Base-by-base conservation (phyloP, 2,113 vertebrate species). In the Halcyon malimbica region DNA sequence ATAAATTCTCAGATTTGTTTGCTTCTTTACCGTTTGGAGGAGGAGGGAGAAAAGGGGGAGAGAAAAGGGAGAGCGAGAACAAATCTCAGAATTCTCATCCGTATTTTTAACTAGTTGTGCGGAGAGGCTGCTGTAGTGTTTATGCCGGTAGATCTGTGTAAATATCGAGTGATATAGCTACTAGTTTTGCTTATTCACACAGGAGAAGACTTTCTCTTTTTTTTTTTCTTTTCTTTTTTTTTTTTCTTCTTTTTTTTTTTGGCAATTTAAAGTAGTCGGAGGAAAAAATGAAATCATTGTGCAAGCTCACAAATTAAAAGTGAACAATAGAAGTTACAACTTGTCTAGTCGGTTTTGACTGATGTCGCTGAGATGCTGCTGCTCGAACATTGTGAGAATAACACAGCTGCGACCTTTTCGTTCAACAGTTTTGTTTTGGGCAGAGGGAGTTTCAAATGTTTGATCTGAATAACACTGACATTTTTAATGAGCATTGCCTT, bases 331-430 rank as follows among this genome's bases (percentile, higher is more conserved):
- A 84, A 96, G 83, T 89, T 94, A 96, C 93, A 94, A 93, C 93
- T 97, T 96, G 90, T 87, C 89, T 78, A 42, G 83, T 89, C 92
- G 60, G 80, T 97, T 97, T 97, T 96, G 94, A 97, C 91, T 97
- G 86, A 79, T 96, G 90, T 64, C 37, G 65, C 83, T 83, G 80
- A 95, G 95, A 74, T 94, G 89, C 65, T 96, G 69, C 83, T 71
- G 79, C 50, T 73, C 80, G 48, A 88, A 73, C 84, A 44, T 96
- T 91, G 94, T 93, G 90, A 97, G 97, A 97, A 97, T 85, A 95
- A 93, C 88, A 94, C 84, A 76, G 83, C 89, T 96, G 94, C 94
- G 85, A 96, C 90, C 88, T 97, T 80, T 89, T 89, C 80, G 83
- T 57, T 91, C 92, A 92, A 83, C 93, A 83, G 28, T 97, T 94